Percentiles rank a stretch among this genome's conserved stretches.
phyloP scores from a whole-genome alignment of 2,888 invertebrate species.

The Chelonus formosanus region DNA sequence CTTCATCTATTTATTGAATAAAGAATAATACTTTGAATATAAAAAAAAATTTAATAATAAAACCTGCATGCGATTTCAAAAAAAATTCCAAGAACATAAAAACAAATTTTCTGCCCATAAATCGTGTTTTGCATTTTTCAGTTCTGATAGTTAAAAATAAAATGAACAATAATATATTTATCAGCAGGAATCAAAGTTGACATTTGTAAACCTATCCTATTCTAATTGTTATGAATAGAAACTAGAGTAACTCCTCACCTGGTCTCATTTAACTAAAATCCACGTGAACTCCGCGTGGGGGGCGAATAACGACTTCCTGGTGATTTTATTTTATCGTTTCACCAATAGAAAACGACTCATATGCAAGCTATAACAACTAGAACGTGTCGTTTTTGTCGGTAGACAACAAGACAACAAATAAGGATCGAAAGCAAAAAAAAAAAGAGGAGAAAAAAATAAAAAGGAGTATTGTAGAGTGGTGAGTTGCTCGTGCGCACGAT shows the following conservation, averaged over 20 bases:
- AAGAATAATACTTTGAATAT: no score
- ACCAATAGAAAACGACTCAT: neutral
- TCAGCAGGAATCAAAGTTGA: no score
- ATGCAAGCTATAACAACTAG: conserved; percentile 9
- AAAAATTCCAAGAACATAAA: no score
- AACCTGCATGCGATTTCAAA: no score
- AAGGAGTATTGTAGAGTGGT: conserved; percentile 32
- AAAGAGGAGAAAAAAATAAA: conserved; percentile 17
- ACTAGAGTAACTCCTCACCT: conserved; percentile 34
- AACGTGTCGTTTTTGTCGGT: conserved; percentile 21
- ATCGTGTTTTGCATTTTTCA: no score
- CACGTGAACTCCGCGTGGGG: conserved; percentile 37
- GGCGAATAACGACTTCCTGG: conserved; percentile 40
- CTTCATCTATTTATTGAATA: no score
- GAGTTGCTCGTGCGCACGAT: conserved; percentile 43
- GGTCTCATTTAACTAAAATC: conserved; percentile 37
- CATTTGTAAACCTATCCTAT: neutral
- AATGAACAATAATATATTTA: no score
- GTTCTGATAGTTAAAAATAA: neutral
- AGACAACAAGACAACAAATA: neutral
- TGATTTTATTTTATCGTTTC: conserved; percentile 28
- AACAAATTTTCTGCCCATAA: no score
- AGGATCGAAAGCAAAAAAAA: conserved; percentile 5
- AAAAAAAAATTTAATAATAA: no score
- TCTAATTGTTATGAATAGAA: conserved; percentile 15